A percentile compares a stretch with the other conserved stretches of the same genome.
These are phyloP conservation scores for Ailuropoda melanoleuca DNA, from an alignment of 2,113 vertebrate genomes.

Conservation along the genomic window DNA sequence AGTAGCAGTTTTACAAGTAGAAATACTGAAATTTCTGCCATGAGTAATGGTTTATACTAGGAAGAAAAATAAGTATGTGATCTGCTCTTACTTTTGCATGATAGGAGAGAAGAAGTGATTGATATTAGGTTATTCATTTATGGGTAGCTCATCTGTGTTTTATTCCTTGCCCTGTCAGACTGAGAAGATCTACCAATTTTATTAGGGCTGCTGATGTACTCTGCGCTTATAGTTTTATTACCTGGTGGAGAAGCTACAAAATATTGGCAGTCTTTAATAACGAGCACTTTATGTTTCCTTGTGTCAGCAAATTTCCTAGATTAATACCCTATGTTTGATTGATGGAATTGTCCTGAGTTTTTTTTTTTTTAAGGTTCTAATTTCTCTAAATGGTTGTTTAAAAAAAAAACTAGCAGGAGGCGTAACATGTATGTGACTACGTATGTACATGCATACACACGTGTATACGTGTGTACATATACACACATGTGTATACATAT, in stretches of 20 bases:
- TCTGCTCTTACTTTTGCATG: constrained; percentile 44
- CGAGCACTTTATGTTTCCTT: constrained; percentile 69
- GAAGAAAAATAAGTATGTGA: constrained; percentile 57
- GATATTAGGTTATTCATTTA: constrained; percentile 66
- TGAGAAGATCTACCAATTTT: constrained; percentile 75
- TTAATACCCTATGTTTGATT: constrained; percentile 73
- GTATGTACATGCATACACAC: background rate
- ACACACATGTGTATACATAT: background rate
- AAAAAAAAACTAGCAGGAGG: constrained; percentile 46
- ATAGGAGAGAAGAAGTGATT: constrained; percentile 40
- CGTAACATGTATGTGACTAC: background rate
- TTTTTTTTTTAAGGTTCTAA: constrained; percentile 61
- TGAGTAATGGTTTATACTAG: constrained; percentile 4
- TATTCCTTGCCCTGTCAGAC: constrained; percentile 72
- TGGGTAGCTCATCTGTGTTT: constrained; percentile 64
- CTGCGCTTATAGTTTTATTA: constrained; percentile 77
- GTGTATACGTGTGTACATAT: background rate
- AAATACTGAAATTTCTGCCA: constrained; percentile 27
- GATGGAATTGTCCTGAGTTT: constrained; percentile 52
- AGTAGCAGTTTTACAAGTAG: constrained; percentile 6
- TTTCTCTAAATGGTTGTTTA: constrained; percentile 63
- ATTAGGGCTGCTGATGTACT: constrained; percentile 68
- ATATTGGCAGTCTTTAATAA: constrained; percentile 72
- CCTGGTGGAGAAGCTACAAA: constrained; percentile 76
- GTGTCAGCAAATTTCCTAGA: constrained; percentile 78